phyloP scores from a whole-genome alignment of 2,888 invertebrate genomes.

The Tortricodes alternella region DNA sequence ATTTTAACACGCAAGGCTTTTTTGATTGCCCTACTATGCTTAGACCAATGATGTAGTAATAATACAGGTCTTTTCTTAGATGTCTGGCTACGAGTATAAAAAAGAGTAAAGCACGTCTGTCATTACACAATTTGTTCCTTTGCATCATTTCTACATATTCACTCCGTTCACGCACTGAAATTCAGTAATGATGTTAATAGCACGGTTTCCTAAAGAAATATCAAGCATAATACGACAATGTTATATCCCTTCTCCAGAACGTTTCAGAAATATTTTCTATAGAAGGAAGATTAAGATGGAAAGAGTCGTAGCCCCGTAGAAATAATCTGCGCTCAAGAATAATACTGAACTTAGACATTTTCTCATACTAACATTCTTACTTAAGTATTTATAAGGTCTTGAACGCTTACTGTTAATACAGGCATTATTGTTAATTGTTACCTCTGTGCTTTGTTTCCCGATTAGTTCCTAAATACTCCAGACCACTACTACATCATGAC shows the following conservation, averaged over 20 bases:
- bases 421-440: background rate
- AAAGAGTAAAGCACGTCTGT: background rate
- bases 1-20: too few species aligned
- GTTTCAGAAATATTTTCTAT: too few species aligned
- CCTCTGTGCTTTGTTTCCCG: background rate
- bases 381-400: too few species aligned
- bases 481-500: constrained; percentile 9
- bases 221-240: background rate
- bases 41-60: too few species aligned
- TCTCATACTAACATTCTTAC: too few species aligned
- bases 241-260: background rate
- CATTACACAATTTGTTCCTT: constrained; percentile 1
- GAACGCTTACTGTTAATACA: background rate
- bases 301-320: too few species aligned
- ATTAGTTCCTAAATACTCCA: constrained; percentile 2
- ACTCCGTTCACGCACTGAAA: background rate
- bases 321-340: too few species aligned
- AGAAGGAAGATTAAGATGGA: too few species aligned
- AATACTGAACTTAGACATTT: too few species aligned
- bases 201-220: background rate
- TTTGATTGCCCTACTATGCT: too few species aligned
- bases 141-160: background rate
- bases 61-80: too few species aligned
- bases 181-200: background rate
- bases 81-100: background rate